These are phyloP conservation scores for Numida meleagris DNA, from an alignment of 2,113 vertebrate species.

Conservation along the genomic window DNA sequence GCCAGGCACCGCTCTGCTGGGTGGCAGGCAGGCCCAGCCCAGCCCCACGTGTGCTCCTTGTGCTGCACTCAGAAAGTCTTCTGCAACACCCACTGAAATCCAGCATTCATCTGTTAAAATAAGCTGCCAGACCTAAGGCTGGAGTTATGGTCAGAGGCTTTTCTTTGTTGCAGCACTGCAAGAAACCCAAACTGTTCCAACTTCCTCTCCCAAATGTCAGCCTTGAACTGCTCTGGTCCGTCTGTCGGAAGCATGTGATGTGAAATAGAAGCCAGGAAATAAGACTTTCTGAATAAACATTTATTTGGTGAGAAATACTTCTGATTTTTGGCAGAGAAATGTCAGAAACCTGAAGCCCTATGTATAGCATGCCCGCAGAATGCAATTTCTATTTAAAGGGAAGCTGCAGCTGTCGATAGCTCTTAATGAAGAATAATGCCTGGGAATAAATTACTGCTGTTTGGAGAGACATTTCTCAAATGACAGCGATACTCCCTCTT, in stretches of 20 bases:
- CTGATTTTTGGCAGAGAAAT: slow-evolving; percentile 63
- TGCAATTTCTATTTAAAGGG: slow-evolving; percentile 67
- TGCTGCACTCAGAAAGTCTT: background rate
- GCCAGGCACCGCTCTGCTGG: background rate
- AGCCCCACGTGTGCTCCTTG: background rate
- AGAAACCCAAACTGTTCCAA: background rate
- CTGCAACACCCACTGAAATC: background rate
- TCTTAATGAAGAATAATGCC: slow-evolving; percentile 69
- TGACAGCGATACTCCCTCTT: background rate
- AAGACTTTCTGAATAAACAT: slow-evolving; percentile 67
- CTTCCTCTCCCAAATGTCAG: slow-evolving; percentile 14
- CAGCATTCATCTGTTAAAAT: background rate
- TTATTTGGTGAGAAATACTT: slow-evolving; percentile 69
- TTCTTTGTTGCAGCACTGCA: background rate
- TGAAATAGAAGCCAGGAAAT: slow-evolving; percentile 60
- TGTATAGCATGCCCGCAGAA: slow-evolving; percentile 53
- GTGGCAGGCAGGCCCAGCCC: background rate
- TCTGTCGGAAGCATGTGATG: background rate
- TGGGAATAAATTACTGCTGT: slow-evolving; percentile 63
- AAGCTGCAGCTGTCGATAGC: slow-evolving; percentile 66
- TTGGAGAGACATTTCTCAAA: slow-evolving; percentile 55
- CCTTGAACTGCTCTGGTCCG: background rate
- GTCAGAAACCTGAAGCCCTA: slow-evolving; percentile 64
- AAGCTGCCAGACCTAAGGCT: background rate
- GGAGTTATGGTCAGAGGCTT: background rate